Evolutionary conservation across 2,888 invertebrate genomes (phyloP).

Genomic region (Adelognathus sp.): DNA sequence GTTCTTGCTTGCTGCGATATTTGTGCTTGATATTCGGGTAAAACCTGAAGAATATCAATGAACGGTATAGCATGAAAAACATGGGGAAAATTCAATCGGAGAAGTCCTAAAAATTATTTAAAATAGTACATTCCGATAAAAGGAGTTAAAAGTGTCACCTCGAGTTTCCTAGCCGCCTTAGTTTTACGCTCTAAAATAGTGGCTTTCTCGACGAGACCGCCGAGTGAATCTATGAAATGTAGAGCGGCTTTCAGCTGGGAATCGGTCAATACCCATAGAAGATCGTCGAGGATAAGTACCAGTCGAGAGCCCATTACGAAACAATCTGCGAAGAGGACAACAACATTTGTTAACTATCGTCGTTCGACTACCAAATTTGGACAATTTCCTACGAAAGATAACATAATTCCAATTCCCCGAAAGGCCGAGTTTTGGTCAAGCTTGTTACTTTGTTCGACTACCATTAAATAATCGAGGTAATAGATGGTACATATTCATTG

Average conservation of each 20-base stretch:
- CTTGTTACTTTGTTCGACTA: neutral
- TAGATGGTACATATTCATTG: neutral
- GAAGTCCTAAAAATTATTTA: neutral
- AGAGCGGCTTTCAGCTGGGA: slow-evolving; percentile 97
- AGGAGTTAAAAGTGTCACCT: slow-evolving; percentile 81
- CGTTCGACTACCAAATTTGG: neutral
- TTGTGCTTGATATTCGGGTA: slow-evolving; percentile 90
- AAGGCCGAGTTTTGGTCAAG: neutral
- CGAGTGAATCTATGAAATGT: slow-evolving; percentile 92
- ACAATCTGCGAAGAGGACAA: slow-evolving; percentile 87
- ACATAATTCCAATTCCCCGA: neutral
- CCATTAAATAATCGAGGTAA: neutral
- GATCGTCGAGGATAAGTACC: slow-evolving; percentile 95
- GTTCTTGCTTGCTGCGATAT: slow-evolving; percentile 84
- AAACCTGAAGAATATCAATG: slow-evolving; percentile 80
- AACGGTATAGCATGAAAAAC: neutral
- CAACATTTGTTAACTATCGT: neutral
- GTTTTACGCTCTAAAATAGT: slow-evolving; percentile 90
- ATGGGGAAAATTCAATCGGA: neutral
- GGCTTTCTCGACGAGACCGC: slow-evolving; percentile 91
- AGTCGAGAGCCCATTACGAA: slow-evolving; percentile 95
- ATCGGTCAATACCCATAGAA: slow-evolving; percentile 98
- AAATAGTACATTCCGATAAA: neutral
- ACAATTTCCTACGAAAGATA: neutral
- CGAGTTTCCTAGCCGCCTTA: slow-evolving; percentile 93